These are phyloP conservation scores for Tenthredo amoena DNA, from an alignment of 2,888 invertebrate species.

Conservation along the genomic window DNA sequence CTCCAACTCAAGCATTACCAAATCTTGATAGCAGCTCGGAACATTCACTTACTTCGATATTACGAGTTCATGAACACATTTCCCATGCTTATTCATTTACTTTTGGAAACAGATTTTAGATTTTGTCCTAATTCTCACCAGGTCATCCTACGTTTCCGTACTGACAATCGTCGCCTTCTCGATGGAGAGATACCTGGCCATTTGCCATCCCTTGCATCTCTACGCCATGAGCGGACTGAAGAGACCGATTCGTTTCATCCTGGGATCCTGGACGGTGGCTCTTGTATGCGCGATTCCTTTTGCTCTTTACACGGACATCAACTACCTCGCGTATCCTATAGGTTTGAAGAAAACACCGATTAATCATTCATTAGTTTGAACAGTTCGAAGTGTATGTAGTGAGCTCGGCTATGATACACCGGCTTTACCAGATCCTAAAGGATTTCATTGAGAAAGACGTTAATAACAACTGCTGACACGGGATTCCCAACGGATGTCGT, in stretches of 20 bases:
- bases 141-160: slow-evolving; percentile 94
- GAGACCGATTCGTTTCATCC: slow-evolving; percentile 89
- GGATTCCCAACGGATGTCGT: slow-evolving; percentile 5
- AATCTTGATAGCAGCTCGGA: neutral
- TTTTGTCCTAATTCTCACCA: slow-evolving; percentile 68
- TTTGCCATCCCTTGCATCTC: slow-evolving; percentile 92
- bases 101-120: neutral
- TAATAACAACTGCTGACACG: slow-evolving; percentile 20
- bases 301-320: slow-evolving; percentile 86
- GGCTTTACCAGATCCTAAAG: neutral
- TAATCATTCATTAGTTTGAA: neutral
- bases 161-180: slow-evolving; percentile 96
- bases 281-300: slow-evolving; percentile 89
- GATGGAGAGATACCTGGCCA: slow-evolving; percentile 93
- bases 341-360: slow-evolving; percentile 76
- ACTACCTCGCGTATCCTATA: slow-evolving; percentile 87
- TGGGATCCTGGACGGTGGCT: slow-evolving; percentile 88
- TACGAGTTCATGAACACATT: neutral
- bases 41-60: neutral
- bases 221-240: slow-evolving; percentile 91
- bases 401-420: neutral
- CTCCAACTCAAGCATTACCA: neutral
- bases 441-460: neutral
- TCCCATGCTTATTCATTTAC: neutral
- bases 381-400: neutral